Evolutionary conservation across 2,888 invertebrate species (phyloP), one percentile per base, ranked within the genome.

Genomic region (Sylvicola cinctus): DNA sequence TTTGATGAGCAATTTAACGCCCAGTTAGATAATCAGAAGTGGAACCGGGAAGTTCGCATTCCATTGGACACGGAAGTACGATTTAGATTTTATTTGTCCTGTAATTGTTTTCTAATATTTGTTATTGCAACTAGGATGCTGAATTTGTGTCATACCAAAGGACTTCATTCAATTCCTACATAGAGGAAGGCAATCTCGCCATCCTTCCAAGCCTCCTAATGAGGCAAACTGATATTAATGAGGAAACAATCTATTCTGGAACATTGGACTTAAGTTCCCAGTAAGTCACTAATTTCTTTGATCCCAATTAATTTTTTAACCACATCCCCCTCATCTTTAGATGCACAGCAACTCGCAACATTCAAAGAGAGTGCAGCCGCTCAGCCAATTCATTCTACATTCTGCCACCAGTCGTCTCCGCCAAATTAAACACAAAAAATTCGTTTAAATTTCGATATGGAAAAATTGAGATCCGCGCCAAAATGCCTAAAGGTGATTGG

Each of bases 401-500:
- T 32, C 47, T 79, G 30, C 78, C 79, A 1, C 79, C 80, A 0
- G 55, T 79, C 3, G 58, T 68, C 16, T 73, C 74, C 2, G 71
- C 70, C 0, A 62, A 66, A 33, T 45, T 81, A 11, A 66, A 63
- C 27, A 71, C 73, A 2, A 70, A 65, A 43, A 58, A 66, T 27
- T 55, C 54, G 1, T 74, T 80, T 45, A 63, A 63, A 4, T 80
- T 81, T 44, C 63, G 63, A 8, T 79, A 75, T 47, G 81, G 81
- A 10, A 64, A 58, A 27, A 58, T 81, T 11, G 66, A 73, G 46
- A 58, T 81, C 3, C 62, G 66, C 15, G 81, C 80, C 0, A 75
- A 73, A 50, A 46, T 83, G 15, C 79, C 81, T 0, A 62, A 62
- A 40, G 81, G 81, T 1, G 75, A 80, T 48, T 81, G 81, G 83